A percentile compares a stretch with the other conserved stretches of the same genome.
These are phyloP conservation scores for Megathymus violae DNA, from an alignment of 1,140 invertebrate genomes.

Conservation along the genomic window DNA sequence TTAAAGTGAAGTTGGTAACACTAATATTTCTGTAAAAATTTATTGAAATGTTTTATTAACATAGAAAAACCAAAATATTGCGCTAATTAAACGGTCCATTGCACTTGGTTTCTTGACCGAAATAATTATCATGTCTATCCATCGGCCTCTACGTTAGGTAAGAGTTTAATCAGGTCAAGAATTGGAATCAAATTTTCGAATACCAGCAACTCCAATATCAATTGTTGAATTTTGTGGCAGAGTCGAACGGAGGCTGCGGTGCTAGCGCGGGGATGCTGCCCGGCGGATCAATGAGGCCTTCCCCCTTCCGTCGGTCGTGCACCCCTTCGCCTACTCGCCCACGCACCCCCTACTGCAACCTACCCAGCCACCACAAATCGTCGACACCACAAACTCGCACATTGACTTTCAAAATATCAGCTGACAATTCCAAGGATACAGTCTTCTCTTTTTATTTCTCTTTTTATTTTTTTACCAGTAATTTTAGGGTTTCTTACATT, in stretches of 20 bases:
- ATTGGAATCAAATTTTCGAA: constrained; percentile 59
- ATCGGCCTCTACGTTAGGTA: constrained; percentile 18
- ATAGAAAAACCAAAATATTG: not conserved
- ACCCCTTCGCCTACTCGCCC: constrained; percentile 40
- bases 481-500: too few species aligned
- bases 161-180: constrained; percentile 53
- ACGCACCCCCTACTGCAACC: constrained; percentile 53
- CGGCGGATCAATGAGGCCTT: constrained; percentile 74
- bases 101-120: constrained; percentile 8
- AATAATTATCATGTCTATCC: constrained; percentile 10
- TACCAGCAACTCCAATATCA: constrained; percentile 65
- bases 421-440: constrained; percentile 39
- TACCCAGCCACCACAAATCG: constrained; percentile 63
- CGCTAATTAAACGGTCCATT: constrained; percentile 10
- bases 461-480: too few species aligned
- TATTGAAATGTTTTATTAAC: not conserved
- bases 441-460: constrained; percentile 1
- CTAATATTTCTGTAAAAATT: not conserved
- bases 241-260: constrained; percentile 59
- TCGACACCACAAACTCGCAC: constrained; percentile 62
- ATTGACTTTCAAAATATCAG: constrained; percentile 54
- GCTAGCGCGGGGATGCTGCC: constrained; percentile 65
- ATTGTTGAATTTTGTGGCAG: constrained; percentile 65
- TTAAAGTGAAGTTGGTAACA: too few species aligned
- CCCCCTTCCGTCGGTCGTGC: constrained; percentile 50